These are phyloP conservation scores for Watsonalla cultraria DNA, from an alignment of 2,888 invertebrate genomes.

Conservation along the genomic window DNA sequence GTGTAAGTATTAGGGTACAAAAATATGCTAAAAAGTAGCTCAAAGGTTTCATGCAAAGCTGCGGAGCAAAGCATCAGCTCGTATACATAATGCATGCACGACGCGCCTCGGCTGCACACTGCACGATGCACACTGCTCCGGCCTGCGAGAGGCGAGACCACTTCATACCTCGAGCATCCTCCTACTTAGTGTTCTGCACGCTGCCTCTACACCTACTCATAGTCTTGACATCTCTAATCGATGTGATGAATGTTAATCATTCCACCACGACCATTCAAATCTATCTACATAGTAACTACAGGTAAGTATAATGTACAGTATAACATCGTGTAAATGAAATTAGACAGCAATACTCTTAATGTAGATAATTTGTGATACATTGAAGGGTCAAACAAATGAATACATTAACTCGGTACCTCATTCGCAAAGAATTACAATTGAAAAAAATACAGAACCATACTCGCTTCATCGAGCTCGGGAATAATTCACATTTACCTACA, in stretches of 20 bases:
- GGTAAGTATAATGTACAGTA: too few relatives aligned
- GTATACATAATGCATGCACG: constrained; percentile 54
- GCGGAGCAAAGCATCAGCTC: constrained; percentile 30
- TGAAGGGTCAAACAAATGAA: too few relatives aligned
- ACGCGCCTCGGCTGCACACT: constrained; percentile 28
- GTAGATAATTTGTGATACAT: too few relatives aligned
- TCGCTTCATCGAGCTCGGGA: not conserved
- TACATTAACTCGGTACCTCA: too few relatives aligned
- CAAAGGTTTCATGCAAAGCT: constrained; percentile 34
- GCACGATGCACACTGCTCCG: constrained; percentile 29
- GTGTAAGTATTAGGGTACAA: constrained; percentile 5
- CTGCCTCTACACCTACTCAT: constrained; percentile 23
- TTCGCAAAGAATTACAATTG: too few relatives aligned
- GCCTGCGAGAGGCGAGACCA: constrained; percentile 37
- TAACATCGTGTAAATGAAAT: too few relatives aligned
- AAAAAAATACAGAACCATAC: not conserved
- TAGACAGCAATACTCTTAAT: too few relatives aligned
- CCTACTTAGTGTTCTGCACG: constrained; percentile 23
- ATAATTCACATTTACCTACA: not conserved
- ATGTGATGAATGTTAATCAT: not conserved
- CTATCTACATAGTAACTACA: too few relatives aligned
- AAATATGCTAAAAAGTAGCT: constrained; percentile 19
- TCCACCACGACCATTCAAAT: too few relatives aligned
- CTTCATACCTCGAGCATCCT: constrained; percentile 45
- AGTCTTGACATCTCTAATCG: constrained; percentile 18